Evolutionary conservation across 2,797 vertebrate genomes (phyloP).

Genomic region (Hirundo rustica): DNA sequence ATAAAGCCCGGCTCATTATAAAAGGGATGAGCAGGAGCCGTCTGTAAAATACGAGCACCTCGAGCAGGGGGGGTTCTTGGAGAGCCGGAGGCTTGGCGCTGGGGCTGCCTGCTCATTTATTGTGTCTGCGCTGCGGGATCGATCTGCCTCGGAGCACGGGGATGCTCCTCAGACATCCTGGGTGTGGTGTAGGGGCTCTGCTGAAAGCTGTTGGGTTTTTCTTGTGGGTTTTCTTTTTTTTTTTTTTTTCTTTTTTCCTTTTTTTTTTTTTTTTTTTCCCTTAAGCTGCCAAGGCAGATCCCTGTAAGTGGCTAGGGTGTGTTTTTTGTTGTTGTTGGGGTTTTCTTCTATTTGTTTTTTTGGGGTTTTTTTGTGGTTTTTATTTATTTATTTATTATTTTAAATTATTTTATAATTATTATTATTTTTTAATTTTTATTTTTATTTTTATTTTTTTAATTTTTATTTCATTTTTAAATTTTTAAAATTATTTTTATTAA

Average conservation of each 20-base stretch:
- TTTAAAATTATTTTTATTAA: no score
- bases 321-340: no score
- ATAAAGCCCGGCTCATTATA: slow-evolving; percentile 26
- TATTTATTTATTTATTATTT: no score
- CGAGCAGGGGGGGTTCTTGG: not conserved
- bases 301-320: not conserved
- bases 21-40: slow-evolving; percentile 25
- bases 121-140: not conserved
- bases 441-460: no score
- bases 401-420: no score
- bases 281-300: not conserved
- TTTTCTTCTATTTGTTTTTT: no score
- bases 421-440: no score
- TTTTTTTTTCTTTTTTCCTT: not conserved
- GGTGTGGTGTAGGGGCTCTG: not conserved
- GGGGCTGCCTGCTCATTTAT: not conserved
- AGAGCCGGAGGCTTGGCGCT: not conserved
- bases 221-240: not conserved
- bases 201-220: not conserved
- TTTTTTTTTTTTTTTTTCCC: no score
- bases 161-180: not conserved
- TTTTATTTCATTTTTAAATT: no score
- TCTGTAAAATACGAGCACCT: not conserved
- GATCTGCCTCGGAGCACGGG: not conserved
- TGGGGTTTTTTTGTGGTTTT: no score